Evolutionary conservation across 2,888 invertebrate species (phyloP), one percentile per base, ranked within the genome.

Genomic region (Hetaerina titia): DNA sequence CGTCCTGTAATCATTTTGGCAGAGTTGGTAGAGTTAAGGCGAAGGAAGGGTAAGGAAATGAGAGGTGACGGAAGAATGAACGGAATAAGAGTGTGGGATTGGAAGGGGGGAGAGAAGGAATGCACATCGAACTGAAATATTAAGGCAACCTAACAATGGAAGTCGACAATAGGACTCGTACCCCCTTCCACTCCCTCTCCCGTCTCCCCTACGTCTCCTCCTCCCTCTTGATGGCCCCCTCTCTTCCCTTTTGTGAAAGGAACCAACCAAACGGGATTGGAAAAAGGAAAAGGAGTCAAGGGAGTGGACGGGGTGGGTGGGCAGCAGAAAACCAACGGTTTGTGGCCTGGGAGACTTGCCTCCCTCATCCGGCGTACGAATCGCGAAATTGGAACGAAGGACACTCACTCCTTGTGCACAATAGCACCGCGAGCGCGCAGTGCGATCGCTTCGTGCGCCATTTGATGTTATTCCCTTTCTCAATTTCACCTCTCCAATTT

Each of bases 71-170:
- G 45, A 0, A 64, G 45, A 31, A 31, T 8, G 45, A 64, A 45
- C 19, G 8, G 15, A 13, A 9, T 19, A 45, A 31, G 63, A 31
- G 9, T 63, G 58, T 6, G 19, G 13, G 63, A 45, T 22, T 19
- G 0, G 69, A 22, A 22, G 2, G 8, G 69, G 69, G 22, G 22
- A 22, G 7, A 45, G 45, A 45, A 69, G 69, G 69, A 69, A 22
- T 69, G 90, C 90, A 17, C 64, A 90, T 90, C 64, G 11, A 64
- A 90, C 90, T 90, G 90, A 90, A 90, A 90, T 90, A 90, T 64
- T 31, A 64, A 90, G 90, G 45, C 64, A 31, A 63, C 6, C 63
- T 31, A 90, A 90, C 90, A 90, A 90, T 90, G 90, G 90, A n/a
- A 19, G 63, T 64, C 64, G 31, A 45, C 63, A 90, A 9, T 7